Evolutionary conservation across 2,888 invertebrate genomes (phyloP).

Genomic region (Siphlonurus alternatus): DNA sequence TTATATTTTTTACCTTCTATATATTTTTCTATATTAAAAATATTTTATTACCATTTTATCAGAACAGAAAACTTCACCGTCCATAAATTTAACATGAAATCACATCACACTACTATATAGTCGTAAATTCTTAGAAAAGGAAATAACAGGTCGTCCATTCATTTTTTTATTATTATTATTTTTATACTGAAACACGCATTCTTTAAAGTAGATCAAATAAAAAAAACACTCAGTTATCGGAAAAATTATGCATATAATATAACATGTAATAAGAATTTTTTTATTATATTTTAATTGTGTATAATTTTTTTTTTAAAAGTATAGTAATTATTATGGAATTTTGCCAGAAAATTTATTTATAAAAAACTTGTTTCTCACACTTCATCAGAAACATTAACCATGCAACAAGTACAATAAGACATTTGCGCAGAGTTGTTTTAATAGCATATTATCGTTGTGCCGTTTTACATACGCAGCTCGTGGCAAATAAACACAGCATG

Average conservation of each 20-base stretch:
- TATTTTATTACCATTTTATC: no score
- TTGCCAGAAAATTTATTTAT: not conserved
- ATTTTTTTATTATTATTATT: not conserved
- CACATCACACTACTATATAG: not conserved
- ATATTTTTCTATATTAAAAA: no score
- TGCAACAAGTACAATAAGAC: no score
- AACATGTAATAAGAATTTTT: not conserved
- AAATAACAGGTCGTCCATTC: not conserved
- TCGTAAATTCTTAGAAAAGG: not conserved
- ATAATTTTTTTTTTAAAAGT: no score
- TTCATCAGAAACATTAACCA: not conserved
- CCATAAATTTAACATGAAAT: not conserved
- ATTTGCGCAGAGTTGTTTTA: no score
- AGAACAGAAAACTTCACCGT: no score
- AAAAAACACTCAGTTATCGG: not conserved
- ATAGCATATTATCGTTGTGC: no score
- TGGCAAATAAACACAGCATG: no score
- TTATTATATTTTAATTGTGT: no score
- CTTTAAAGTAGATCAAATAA: not conserved
- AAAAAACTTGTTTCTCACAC: not conserved
- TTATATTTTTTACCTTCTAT: no score
- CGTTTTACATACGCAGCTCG: no score
- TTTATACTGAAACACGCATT: not conserved
- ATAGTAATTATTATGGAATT: not conserved
- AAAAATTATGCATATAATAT: not conserved